Base-by-base conservation (phyloP, 1,140 invertebrate species). In the Zelostemma sp. region DNA sequence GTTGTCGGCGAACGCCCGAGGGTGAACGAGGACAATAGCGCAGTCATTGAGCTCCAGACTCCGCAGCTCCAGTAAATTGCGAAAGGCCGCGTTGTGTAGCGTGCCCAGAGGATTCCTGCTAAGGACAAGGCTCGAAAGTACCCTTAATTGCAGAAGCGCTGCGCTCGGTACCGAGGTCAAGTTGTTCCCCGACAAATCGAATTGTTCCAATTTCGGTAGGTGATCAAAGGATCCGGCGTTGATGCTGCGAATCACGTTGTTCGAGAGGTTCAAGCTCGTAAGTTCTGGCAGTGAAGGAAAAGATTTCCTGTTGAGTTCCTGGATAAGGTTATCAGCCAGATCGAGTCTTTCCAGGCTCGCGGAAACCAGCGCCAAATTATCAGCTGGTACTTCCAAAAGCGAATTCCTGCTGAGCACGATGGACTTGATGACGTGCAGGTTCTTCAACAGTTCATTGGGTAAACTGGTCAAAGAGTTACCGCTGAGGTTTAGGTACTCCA, bases 151-250 rank as follows among this genome's bases (percentile, higher is more conserved):
- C 4, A 92, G 88, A 35, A 95, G 82, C 49, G 92, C 89, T 31
- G 87, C 85, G 15, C 92, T 94, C 50, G 93, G 93, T 50, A 95
- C 89, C 48, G 86, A 85, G 58, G 92, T 93, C 71, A 95, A 86
- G 83, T 94, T 94, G 80, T 95, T 95, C 71, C 93, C 90, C 49
- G 92, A 91, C 50, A 97, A 81, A 80, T 95, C 90, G 46, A 97
- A 85, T n/a, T n/a, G 71, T 89, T 86, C 41, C 91, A 97, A 77
- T 31, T 89, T 88, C 21, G 89, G 87, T 18, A 94, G 80, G 57
- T 89, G 88, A 58, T 91, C 89, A 62, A 95, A 90, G 31, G 91
- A 89, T 48, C 88, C 87, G 60, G 88, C 86, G 76, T 90, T 88
- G 50, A 94, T 87, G 46, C 87, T 88, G 63, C 87, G 87, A 65